phyloP scores from a whole-genome alignment of 2,113 vertebrate species.

The Rostratula benghalensis region DNA sequence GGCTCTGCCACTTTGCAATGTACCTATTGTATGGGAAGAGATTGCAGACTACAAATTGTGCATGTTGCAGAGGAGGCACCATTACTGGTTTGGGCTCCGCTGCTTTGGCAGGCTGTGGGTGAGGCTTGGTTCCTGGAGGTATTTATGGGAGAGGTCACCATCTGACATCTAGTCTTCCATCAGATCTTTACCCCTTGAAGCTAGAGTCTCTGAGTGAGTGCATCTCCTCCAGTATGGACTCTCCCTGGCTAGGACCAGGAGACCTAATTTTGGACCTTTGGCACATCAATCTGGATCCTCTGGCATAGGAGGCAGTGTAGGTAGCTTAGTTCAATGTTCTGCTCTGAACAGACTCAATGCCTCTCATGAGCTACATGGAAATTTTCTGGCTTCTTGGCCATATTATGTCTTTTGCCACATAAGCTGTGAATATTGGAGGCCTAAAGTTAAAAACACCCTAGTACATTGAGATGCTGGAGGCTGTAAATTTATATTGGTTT shows the following conservation, averaged over 20 bases:
- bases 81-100: background rate
- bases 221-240: background rate
- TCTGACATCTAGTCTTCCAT: slow-evolving; percentile 15
- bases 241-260: background rate
- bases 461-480: background rate
- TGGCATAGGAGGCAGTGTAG: background rate
- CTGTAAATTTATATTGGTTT: background rate
- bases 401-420: background rate
- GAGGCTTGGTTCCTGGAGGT: slow-evolving; percentile 10
- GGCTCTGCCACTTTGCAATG: background rate
- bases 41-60: background rate
- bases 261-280: background rate
- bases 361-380: background rate
- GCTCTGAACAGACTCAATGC: background rate
- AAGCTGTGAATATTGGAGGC: background rate
- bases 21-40: background rate
- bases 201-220: background rate
- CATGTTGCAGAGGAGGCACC: background rate
- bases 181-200: background rate
- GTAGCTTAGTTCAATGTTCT: background rate
- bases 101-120: background rate
- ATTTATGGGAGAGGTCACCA: background rate
- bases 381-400: background rate
- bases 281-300: background rate
- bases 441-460: background rate